A percentile compares a stretch with the other conserved stretches of the same genome.
Evolutionary conservation across 1,140 invertebrate species (phyloP).

Genomic region (Campoletis sonorensis): DNA sequence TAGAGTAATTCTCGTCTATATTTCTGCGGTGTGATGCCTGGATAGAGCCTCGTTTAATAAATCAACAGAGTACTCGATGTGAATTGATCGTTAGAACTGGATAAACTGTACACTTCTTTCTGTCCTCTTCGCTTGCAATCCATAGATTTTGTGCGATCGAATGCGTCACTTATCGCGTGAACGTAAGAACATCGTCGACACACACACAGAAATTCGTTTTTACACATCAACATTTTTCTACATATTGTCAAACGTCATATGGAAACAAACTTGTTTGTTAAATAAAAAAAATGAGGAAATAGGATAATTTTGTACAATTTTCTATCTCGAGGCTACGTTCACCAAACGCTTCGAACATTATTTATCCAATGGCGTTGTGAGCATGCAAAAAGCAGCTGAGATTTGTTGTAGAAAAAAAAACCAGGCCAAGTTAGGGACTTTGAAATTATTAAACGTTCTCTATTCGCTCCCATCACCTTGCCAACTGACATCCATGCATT

Average conservation of each 20-base stretch:
- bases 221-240: too few relatives aligned
- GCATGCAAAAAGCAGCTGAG: not conserved
- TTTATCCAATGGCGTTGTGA: not conserved
- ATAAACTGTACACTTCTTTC: conserved; percentile 3
- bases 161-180: not conserved
- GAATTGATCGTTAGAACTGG: conserved; percentile 29
- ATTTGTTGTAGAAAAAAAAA: not conserved
- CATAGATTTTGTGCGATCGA: not conserved
- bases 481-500: not conserved
- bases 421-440: conserved; percentile 21
- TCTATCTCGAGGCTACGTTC: not conserved
- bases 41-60: conserved; percentile 31
- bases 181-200: not conserved
- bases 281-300: not conserved
- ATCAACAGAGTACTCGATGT: conserved; percentile 14
- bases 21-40: not conserved
- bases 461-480: not conserved
- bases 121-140: conserved; percentile 3
- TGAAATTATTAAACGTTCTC: conserved; percentile 10
- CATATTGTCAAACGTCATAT: not conserved
- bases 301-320: not conserved
- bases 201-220: too few relatives aligned
- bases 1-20: conserved; percentile 29
- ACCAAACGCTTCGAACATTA: not conserved
- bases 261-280: not conserved